Base-by-base conservation (phyloP, 2,888 invertebrate genomes). In the Halictus quadricinctus region DNA sequence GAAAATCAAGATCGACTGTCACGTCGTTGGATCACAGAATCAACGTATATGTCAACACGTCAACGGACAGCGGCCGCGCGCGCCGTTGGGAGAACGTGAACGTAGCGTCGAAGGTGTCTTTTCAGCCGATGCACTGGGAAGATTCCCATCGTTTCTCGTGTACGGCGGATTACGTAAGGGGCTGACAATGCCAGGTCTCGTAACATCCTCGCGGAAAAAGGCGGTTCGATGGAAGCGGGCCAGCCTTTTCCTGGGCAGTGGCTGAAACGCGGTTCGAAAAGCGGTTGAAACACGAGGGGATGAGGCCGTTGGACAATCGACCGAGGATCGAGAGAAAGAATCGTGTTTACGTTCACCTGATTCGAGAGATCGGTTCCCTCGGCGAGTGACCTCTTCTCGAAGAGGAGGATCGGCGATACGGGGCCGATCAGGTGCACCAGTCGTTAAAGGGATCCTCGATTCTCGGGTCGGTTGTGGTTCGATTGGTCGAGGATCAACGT, bases 141-240 rank as follows among this genome's bases (percentile, higher is more conserved):
- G 91, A 90, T 92, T 92, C 92, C 87, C 92, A 92, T 90, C 89
- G 88, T 80, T 82, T 72, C 88, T 86, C 86, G 88, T 83, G 87
- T 88, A 86, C 89, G 80, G 70, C 79, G 81, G 78, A 84, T 92
- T 92, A 92, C 90, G 90, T 89, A 90, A 92, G 81, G 58, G 70
- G 70, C 88, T 83, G 89, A 90, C 89, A 88, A 90, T 89, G 69
- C 87, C 87, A 85, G 85, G 85, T 90, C 89, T 89, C 91, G 91
- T 90, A 91, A 92, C 89, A 91, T 92, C 90, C 91, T 89, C 89
- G 85, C 88, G 90, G 82, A 89, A 91, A 90, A 88, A 80, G 77
- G 75, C 81, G 66, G 64, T 79, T 81, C 80, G 81, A 80, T 75
- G 79, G 69, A 69, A 69, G 69, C 69, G 73, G 75, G 72, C 78